Conservation (phyloP, 2,888 invertebrate genomes). For the Drosophila anomalata region DNA sequence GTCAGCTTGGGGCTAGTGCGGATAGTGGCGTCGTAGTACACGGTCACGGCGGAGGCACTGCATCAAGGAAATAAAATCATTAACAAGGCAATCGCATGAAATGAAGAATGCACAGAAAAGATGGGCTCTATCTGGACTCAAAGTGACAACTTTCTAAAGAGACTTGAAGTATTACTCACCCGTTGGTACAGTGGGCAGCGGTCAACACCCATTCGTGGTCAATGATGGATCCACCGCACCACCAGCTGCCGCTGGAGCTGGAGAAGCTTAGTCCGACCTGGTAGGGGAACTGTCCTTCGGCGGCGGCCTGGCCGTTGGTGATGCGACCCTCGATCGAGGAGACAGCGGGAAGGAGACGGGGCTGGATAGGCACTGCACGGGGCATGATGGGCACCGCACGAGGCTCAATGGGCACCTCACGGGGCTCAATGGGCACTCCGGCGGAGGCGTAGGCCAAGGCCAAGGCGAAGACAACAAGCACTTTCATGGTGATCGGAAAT, state of each 20-base stretch:
- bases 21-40: slow-evolving; percentile 69
- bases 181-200: slow-evolving; percentile 78
- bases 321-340: slow-evolving; percentile 67
- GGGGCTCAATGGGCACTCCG: slow-evolving; percentile 53
- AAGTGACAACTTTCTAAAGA: too few relatives aligned
- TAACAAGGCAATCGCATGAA: not conserved
- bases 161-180: slow-evolving; percentile 51
- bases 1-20: slow-evolving; percentile 66
- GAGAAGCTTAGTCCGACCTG: slow-evolving; percentile 73
- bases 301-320: slow-evolving; percentile 70
- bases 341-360: slow-evolving; percentile 51
- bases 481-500: slow-evolving; percentile 65
- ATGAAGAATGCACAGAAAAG: not conserved
- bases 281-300: slow-evolving; percentile 70
- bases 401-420: not conserved
- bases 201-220: slow-evolving; percentile 64
- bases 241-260: slow-evolving; percentile 59
- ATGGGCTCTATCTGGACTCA: not conserved
- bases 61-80: not conserved
- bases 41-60: slow-evolving; percentile 66
- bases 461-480: slow-evolving; percentile 66
- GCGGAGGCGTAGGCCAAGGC: slow-evolving; percentile 69
- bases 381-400: not conserved
- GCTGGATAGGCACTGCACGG: slow-evolving; percentile 58
- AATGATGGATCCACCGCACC: slow-evolving; percentile 79